Evolutionary conservation across 2,888 invertebrate genomes (phyloP).

Genomic region (Cryptocheilus praepositus): DNA sequence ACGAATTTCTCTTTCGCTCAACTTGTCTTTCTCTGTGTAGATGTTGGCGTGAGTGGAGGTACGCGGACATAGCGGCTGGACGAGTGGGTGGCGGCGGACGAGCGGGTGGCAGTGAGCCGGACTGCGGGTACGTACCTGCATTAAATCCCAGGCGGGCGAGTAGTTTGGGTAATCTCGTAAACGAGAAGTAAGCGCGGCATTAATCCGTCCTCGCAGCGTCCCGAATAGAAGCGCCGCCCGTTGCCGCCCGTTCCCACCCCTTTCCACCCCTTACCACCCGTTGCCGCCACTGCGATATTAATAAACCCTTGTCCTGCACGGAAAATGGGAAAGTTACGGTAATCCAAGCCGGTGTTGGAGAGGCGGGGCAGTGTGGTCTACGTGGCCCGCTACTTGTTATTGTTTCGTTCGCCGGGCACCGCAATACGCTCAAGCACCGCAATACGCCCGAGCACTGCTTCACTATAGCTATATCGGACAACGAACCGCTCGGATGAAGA

Average conservation of each 20-base stretch:
- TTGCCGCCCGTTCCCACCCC: conserved; percentile 18
- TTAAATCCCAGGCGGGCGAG: conserved; percentile 57
- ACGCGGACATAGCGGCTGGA: neutral
- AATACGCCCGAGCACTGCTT: too few relatives aligned
- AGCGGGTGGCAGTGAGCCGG: neutral
- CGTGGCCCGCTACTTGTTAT: conserved; percentile 19
- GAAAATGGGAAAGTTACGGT: conserved; percentile 50
- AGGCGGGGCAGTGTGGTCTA: too few relatives aligned
- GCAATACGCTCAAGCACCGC: too few relatives aligned
- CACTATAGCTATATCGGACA: too few relatives aligned
- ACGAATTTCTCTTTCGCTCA: too few relatives aligned
- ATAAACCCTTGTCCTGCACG: conserved; percentile 56
- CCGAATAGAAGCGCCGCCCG: conserved; percentile 41
- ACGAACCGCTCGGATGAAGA: neutral
- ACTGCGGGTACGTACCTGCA: conserved; percentile 43
- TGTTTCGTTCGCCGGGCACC: conserved; percentile 23
- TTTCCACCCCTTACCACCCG: neutral
- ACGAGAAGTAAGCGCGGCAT: conserved; percentile 62
- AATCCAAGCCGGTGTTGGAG: conserved; percentile 30
- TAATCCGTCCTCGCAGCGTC: conserved; percentile 56
- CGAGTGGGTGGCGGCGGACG: neutral
- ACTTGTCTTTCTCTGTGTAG: too few relatives aligned
- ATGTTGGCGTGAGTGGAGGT: too few relatives aligned
- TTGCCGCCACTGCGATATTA: conserved; percentile 50
- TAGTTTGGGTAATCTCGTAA: conserved; percentile 61